Percentiles rank a stretch among this genome's conserved stretches.
phyloP scores from a whole-genome alignment of 2,888 invertebrate species.

The Sclerodermus sp. region DNA sequence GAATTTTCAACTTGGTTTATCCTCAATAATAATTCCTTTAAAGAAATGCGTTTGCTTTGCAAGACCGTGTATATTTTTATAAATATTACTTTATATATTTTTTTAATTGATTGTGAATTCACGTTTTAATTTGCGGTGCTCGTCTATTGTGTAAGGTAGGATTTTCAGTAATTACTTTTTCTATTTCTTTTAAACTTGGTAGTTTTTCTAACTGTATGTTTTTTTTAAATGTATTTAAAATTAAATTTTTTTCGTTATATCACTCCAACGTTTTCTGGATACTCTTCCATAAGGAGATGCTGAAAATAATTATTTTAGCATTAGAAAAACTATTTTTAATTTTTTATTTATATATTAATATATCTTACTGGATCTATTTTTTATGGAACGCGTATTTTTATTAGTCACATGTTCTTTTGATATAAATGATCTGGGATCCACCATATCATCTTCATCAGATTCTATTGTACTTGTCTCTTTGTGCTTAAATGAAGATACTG shows the following conservation, averaged over 20 bases:
- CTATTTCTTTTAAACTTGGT: conserved; percentile 6
- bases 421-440: not conserved
- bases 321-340: not conserved
- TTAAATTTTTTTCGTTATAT: too few relatives aligned
- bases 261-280: conserved; percentile 4
- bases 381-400: not conserved
- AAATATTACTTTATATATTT: too few relatives aligned
- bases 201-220: conserved; percentile 1
- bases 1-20: too few relatives aligned
- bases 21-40: too few relatives aligned
- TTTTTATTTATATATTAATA: not conserved
- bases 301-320: conserved; percentile 1
- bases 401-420: not conserved
- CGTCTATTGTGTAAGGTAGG: not conserved
- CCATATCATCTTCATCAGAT: not conserved
- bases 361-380: not conserved
- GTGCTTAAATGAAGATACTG: too few relatives aligned
- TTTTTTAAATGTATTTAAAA: too few relatives aligned
- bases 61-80: too few relatives aligned
- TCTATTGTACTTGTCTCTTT: too few relatives aligned
- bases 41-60: too few relatives aligned
- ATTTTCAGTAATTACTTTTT: not conserved
- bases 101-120: conserved; percentile 6
- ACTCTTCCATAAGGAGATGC: conserved; percentile 6
- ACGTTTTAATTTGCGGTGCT: conserved; percentile 8